Base-by-base conservation (phyloP, 2,113 vertebrate species). In the Platysternon megacephalum region DNA sequence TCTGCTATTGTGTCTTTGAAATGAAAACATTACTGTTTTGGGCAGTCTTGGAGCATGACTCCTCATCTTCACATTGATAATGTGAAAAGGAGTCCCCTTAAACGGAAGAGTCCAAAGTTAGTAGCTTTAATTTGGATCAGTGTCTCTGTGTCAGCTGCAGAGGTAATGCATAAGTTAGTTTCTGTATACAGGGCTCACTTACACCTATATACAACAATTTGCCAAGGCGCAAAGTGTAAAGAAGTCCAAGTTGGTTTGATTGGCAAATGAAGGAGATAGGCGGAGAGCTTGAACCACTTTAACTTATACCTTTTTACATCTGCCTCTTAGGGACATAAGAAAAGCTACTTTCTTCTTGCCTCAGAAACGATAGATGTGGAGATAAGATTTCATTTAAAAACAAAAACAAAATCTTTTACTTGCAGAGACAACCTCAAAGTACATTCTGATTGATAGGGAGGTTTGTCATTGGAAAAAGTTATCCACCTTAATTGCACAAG, bases 91-190 rank as follows among this genome's bases (percentile, higher is more conserved):
- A 0, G 39, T 5, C 83, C 55, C 84, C 76, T 82, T 16, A 65
- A 29, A 3, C n/a, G 48, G 26, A 49, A 93, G 91, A 90, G 8
- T 0, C 1, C 8, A 11, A 49, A 61, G 2, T 0, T 84, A 87
- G 48, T 22, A 55, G 2, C 42, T 26, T 44, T 68, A 51, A 8
- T 12, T 91, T 68, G 21, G 4, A 61, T 44, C 85, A 88, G 11
- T 65, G 42, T 56, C 3, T 89, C 83, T 68, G 11, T 4, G 28
- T 82, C 26, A 44, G 1, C 32, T 53, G 55, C 8, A 79, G 17
- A 11, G 21, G 22, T 42, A 42, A 42, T 42, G 22, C 29, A 29
- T 65, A 35, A 65, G 6, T 65, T 35, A 65, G 28, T 65, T 16
- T 42, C 39, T 74, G 19, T 42, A 74, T 74, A 22, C 21, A 11